These are phyloP conservation scores for Anas georgica DNA, from an alignment of 2,797 vertebrate species.

Conservation along the genomic window DNA sequence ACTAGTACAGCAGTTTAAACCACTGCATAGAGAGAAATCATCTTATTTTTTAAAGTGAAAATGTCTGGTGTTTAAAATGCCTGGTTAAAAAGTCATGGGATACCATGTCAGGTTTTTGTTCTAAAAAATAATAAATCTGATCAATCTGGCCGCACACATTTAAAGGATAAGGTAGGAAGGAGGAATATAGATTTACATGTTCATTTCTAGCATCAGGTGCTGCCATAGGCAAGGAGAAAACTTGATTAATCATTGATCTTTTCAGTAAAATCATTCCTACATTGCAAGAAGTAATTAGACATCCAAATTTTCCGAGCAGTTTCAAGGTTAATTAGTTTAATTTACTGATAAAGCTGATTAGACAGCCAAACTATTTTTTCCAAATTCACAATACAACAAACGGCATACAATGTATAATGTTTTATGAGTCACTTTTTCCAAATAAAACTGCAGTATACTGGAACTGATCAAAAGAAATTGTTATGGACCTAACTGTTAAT, in stretches of 20 bases:
- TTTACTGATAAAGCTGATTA: constrained; percentile 16
- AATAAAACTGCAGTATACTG: not conserved
- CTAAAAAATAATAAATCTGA: not conserved
- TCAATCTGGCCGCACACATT: not conserved
- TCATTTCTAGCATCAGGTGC: not conserved
- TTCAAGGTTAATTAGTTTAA: constrained; percentile 35
- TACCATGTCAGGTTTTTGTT: not conserved
- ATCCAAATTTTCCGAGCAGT: constrained; percentile 7
- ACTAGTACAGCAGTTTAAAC: not conserved
- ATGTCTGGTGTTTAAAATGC: not conserved
- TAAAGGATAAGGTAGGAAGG: not conserved
- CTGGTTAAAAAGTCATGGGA: not conserved
- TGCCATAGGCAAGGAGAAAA: not conserved
- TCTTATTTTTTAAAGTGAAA: not conserved
- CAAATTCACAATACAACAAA: constrained; percentile 4
- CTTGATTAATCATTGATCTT: constrained; percentile 47
- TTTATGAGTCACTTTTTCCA: not conserved
- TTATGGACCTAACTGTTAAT: not conserved
- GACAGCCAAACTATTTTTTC: not conserved
- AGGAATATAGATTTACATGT: not conserved
- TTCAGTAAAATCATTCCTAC: constrained; percentile 1
- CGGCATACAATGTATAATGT: not conserved
- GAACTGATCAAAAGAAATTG: not conserved
- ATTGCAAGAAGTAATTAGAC: constrained; percentile 3
- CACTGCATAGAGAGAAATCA: not conserved